Conservation (phyloP, 2,113 vertebrate species). For the Heteronetta atricapilla region DNA sequence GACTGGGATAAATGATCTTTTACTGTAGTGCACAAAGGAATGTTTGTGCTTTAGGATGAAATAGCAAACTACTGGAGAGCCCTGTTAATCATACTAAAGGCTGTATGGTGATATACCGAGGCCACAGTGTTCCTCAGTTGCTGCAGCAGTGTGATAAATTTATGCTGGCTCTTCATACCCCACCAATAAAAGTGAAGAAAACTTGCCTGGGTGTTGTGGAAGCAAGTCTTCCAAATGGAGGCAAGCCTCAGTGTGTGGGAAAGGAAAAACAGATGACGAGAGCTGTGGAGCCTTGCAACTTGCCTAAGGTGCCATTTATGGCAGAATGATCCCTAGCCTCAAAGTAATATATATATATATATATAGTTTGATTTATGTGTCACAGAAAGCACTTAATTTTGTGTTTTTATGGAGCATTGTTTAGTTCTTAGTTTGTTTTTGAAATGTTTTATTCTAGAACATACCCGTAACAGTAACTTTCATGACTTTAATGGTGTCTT, state of each 20-base stretch:
- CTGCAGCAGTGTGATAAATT: not conserved
- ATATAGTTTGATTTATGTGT: not conserved
- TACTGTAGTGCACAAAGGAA: not conserved
- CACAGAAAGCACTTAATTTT: not conserved
- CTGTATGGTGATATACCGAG: rapidly evolving
- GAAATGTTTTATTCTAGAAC: not conserved
- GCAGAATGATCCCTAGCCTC: not conserved
- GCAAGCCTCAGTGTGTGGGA: not conserved
- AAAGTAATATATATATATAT: not conserved
- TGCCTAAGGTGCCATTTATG: not conserved
- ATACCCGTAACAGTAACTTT: not conserved
- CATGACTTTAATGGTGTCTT: constrained; percentile 3
- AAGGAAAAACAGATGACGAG: not conserved
- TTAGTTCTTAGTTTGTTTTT: constrained; percentile 5
- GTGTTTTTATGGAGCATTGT: not conserved
- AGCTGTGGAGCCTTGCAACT: not conserved
- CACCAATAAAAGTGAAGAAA: not conserved
- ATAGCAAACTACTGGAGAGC: not conserved
- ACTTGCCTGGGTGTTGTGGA: not conserved
- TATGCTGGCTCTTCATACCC: not conserved
- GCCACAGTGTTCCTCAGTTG: not conserved
- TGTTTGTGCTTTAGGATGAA: not conserved
- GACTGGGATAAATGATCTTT: not conserved
- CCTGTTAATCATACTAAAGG: not conserved
- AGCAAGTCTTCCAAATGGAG: not conserved